phyloP scores from a whole-genome alignment of 2,888 invertebrate species.

The Diabrotica balteata region DNA sequence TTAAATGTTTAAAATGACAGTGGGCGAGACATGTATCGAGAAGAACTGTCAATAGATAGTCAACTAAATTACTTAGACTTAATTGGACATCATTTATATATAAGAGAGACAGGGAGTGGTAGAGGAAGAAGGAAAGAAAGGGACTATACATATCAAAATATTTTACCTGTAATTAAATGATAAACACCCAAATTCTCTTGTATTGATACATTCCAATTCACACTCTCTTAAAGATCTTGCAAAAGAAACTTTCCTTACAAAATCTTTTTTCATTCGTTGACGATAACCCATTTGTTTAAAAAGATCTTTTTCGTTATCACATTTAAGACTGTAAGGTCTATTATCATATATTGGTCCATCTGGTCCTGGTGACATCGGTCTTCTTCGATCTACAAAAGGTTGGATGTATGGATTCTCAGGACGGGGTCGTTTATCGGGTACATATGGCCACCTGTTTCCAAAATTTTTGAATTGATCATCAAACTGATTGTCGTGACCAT shows the following conservation, averaged over 20 bases:
- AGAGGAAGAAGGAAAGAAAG: no score
- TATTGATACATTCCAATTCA: conserved; percentile 84
- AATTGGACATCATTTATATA: no score
- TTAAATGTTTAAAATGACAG: no score
- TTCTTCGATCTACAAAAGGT: conserved; percentile 40
- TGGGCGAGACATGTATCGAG: no score
- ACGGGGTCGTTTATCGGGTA: conserved; percentile 53
- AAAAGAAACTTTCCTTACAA: conserved; percentile 75
- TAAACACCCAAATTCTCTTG: conserved; percentile 82
- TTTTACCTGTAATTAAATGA: conserved; percentile 84
- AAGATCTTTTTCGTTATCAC: conserved; percentile 77
- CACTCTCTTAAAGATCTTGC: conserved; percentile 80
- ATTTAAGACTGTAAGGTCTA: conserved; percentile 66
- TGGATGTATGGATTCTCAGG: conserved; percentile 27
- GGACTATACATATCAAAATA: no score
- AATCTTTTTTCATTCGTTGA: conserved; percentile 80
- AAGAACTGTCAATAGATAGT: no score
- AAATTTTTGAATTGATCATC: conserved; percentile 50
- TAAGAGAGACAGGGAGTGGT: no score
- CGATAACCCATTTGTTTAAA: conserved; percentile 83
- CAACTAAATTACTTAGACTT: no score
- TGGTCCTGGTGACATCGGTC: conserved; percentile 56
- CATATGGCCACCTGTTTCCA: conserved; percentile 54
- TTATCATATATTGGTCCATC: conserved; percentile 60
- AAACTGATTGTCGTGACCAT: conserved; percentile 37